These are phyloP conservation scores for Eurytoma adleriae DNA, from an alignment of 2,888 invertebrate species.

Conservation along the genomic window DNA sequence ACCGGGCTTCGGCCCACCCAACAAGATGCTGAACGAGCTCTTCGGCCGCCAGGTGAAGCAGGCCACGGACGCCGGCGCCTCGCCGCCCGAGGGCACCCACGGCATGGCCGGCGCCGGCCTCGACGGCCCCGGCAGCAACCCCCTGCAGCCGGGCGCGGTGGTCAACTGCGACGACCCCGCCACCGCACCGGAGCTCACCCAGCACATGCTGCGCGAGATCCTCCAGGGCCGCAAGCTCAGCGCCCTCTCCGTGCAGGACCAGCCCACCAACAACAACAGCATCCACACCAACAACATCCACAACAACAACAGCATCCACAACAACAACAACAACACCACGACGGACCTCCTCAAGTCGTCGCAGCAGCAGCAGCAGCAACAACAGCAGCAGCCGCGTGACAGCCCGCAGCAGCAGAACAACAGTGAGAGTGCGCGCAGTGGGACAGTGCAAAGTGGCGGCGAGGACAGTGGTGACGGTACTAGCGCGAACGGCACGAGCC, in stretches of 20 bases:
- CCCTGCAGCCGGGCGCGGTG: conserved; percentile 76
- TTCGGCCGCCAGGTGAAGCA: conserved; percentile 88
- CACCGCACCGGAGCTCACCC: conserved; percentile 80
- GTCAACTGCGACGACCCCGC: conserved; percentile 79
- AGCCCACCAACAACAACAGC: conserved; percentile 77
- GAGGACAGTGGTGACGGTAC: conserved; percentile 73
- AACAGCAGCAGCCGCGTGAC: conserved; percentile 75
- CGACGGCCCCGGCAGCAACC: conserved; percentile 71
- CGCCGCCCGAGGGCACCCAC: conserved; percentile 77
- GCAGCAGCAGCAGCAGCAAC: conserved; percentile 77
- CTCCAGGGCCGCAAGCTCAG: conserved; percentile 92
- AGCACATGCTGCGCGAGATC: conserved; percentile 93
- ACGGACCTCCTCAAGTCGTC: conserved; percentile 77
- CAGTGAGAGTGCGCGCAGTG: conserved; percentile 73
- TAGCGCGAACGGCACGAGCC: conserved; percentile 66
- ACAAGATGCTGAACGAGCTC: conserved; percentile 93
- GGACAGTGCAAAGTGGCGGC: conserved; percentile 75
- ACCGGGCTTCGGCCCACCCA: conserved; percentile 89
- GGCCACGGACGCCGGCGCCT: conserved; percentile 78
- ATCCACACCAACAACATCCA: conserved; percentile 78
- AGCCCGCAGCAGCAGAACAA: conserved; percentile 67
- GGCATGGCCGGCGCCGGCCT: conserved; percentile 76
- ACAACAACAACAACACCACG: conserved; percentile 75
- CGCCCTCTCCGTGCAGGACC: conserved; percentile 84
- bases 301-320: conserved; percentile 77